Percentiles rank a stretch among this genome's conserved stretches.
Evolutionary conservation across 2,888 invertebrate species (phyloP).

Genomic region (Apeira syringaria): DNA sequence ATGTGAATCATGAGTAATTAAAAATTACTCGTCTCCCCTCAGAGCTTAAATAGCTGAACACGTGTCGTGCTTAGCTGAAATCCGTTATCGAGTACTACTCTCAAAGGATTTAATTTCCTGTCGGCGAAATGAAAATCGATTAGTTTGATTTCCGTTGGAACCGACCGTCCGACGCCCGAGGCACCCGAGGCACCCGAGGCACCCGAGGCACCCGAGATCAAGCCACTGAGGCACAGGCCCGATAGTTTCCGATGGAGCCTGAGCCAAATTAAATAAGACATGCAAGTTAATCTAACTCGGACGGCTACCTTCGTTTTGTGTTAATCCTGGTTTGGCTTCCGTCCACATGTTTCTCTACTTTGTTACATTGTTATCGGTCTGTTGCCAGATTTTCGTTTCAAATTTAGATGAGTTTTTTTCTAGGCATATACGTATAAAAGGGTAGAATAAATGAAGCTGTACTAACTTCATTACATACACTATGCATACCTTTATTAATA

Average conservation of each 20-base stretch:
- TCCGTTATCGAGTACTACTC: constrained; percentile 76
- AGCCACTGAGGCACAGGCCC: constrained; percentile 23
- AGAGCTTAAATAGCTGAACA: constrained; percentile 48
- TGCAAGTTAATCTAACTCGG: constrained; percentile 48
- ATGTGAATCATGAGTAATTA: constrained; percentile 4
- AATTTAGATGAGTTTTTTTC: constrained; percentile 6
- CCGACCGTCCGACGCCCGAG: constrained; percentile 57
- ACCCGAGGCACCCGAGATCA: too few species aligned
- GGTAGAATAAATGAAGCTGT: too few species aligned
- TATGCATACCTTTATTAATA: too few species aligned
- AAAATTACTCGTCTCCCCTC: background rate
- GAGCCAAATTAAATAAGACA: constrained; percentile 71
- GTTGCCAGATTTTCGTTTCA: constrained; percentile 19
- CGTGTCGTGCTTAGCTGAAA: constrained; percentile 77
- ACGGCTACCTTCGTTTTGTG: constrained; percentile 36
- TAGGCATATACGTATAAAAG: too few species aligned
- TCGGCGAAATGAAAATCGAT: constrained; percentile 81
- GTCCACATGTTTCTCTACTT: constrained; percentile 25
- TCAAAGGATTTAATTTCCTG: constrained; percentile 84
- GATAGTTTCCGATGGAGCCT: constrained; percentile 73
- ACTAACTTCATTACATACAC: too few species aligned
- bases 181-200: constrained; percentile 38
- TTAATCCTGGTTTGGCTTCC: constrained; percentile 30
- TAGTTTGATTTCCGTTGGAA: constrained; percentile 79
- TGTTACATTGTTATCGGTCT: constrained; percentile 14